A percentile compares a stretch with the other conserved stretches of the same genome.
Conservation (phyloP, 2,113 vertebrate species). For the Aptenodytes patagonicus region DNA sequence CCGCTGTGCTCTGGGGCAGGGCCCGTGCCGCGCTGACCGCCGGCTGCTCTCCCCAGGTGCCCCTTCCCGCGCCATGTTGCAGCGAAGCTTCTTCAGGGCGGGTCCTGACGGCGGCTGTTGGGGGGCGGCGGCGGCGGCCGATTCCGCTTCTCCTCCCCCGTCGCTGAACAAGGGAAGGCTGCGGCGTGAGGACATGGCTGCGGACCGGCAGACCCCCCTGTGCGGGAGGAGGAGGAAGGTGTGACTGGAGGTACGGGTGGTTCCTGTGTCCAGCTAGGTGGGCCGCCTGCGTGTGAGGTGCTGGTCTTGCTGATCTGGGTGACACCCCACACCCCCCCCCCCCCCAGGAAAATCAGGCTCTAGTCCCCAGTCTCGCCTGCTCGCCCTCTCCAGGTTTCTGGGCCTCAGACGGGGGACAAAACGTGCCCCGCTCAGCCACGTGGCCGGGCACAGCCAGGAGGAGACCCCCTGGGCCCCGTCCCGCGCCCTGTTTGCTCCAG, state of each 20-base stretch:
- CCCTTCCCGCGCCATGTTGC: neutral
- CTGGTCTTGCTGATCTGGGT: neutral
- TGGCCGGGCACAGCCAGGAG: neutral
- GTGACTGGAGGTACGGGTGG: accelerated
- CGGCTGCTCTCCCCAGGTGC: neutral
- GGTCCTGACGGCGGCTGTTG: neutral
- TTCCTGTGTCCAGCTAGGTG: neutral
- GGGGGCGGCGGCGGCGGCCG: neutral
- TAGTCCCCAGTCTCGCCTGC: accelerated
- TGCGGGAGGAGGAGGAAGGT: neutral
- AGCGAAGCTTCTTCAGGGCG: neutral
- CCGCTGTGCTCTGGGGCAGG: neutral
- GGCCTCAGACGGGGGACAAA: neutral
- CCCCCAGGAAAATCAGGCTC: accelerated
- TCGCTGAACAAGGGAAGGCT: neutral
- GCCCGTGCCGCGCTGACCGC: neutral
- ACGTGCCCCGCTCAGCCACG: accelerated
- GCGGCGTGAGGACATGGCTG: neutral
- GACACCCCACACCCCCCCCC: too few species aligned
- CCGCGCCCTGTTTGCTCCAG: accelerated
- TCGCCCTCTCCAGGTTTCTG: accelerated
- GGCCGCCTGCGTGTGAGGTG: neutral
- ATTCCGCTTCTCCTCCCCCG: neutral
- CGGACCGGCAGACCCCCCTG: accelerated
- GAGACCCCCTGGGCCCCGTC: too few species aligned